Conservation (phyloP, 1,140 invertebrate genomes). For the Phymastichus coffea region DNA sequence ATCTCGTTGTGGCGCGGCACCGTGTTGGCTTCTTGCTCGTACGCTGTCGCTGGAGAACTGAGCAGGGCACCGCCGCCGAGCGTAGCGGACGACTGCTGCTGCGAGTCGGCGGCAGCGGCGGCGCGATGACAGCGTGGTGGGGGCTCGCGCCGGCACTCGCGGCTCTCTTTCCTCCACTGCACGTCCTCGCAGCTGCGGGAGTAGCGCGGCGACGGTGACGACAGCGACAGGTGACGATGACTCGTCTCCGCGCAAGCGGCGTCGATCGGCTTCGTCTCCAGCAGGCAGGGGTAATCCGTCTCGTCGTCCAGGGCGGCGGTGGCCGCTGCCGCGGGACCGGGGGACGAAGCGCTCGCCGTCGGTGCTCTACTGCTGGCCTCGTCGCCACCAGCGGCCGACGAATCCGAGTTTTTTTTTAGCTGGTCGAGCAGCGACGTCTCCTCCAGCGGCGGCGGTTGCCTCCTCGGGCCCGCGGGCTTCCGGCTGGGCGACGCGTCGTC, state of each 20-base stretch:
- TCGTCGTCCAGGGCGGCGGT: constrained; percentile 45
- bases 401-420: constrained; percentile 59
- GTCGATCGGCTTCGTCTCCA: constrained; percentile 43
- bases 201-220: too few species aligned
- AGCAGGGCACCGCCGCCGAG: constrained; percentile 46
- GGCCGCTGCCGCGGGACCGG: constrained; percentile 15
- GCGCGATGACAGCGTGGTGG: constrained; percentile 9
- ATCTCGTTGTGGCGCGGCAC: constrained; percentile 35
- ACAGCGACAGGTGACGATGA: too few species aligned
- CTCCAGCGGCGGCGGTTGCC: background rate
- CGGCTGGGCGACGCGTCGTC: background rate
- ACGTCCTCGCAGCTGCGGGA: constrained; percentile 1
- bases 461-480: background rate
- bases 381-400: constrained; percentile 46
- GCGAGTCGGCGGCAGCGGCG: background rate
- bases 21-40: constrained; percentile 25
- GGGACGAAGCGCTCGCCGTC: constrained; percentile 9
- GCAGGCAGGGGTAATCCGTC: constrained; percentile 50
- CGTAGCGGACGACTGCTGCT: constrained; percentile 40
- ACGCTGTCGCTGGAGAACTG: constrained; percentile 43
- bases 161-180: constrained; percentile 27
- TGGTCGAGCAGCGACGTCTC: constrained; percentile 39
- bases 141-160: constrained; percentile 19
- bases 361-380: constrained; percentile 28
- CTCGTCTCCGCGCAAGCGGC: background rate